Evolutionary conservation across 2,113 vertebrate genomes (phyloP), one percentile per base, ranked within the genome.

Genomic region (Gallinago media): DNA sequence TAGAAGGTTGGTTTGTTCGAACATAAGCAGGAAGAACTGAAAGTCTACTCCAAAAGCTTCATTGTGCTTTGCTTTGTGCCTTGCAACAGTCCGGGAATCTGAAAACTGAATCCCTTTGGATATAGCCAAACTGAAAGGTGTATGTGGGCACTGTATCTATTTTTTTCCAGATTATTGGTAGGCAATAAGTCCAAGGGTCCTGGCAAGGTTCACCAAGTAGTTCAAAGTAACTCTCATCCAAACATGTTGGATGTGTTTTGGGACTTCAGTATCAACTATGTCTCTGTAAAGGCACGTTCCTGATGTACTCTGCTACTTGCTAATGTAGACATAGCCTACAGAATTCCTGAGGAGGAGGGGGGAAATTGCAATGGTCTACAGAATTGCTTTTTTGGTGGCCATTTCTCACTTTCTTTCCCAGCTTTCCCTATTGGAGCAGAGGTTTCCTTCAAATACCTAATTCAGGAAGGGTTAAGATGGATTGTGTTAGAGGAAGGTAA

Each of bases 281-380:
- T 29, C 36, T 90, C 27, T 49, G 29, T 26, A 23, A 11, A 65
- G 85, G 46, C 10, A 5, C 12, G 3, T 70, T 65, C 6, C 34
- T 70, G 15, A 47, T n/a, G 58, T 26, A 18, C n/a, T 80, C 9
- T 3, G 3, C 25, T 63, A 12, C 11, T 63, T 72, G 38, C 38
- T 83, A 34, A 16, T 13, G 19, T 52, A 75, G 36, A 49, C 19
- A 23, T 3, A 76, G 11, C 15, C 15, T 55, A 25, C 4, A 32
- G 58, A 55, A 32, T 55, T 44, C 0, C 0, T 23, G 10, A 12
- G 10, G 11, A 38, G 8, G 7, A 38, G 7, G 15, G 3, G 3
- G 0, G 3, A 12, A 40, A 56, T 8, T 32, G 14, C 29, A 72
- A 73, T 3, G 15, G 10, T 87, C 65, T 52, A 18, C 21, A 42